Percentiles rank a stretch among this genome's conserved stretches.
phyloP scores from a whole-genome alignment of 2,888 invertebrate species.

The Corythucha ciliata region DNA sequence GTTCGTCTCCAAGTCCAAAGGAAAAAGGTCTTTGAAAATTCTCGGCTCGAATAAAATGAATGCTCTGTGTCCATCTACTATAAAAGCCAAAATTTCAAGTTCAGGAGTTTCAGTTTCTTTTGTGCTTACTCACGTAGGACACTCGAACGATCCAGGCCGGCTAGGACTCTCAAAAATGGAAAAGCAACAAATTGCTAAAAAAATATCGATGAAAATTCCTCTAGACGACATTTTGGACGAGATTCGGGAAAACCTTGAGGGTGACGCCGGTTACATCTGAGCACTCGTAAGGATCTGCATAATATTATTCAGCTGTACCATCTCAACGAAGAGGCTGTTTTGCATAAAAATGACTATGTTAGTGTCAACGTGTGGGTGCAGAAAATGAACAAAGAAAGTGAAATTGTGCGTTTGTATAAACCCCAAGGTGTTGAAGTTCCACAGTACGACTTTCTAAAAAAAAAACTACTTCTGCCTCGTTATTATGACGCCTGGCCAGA shows the following conservation, averaged over 20 bases:
- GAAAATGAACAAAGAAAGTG: constrained; percentile 3
- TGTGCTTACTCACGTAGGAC: constrained; percentile 35
- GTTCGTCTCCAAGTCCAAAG: neutral
- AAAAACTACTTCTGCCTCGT: too few species aligned
- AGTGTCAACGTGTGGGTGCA: constrained; percentile 33
- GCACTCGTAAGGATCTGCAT: constrained; percentile 35
- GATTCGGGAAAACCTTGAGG: constrained; percentile 25
- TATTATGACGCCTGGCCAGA: too few species aligned
- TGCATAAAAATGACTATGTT: constrained; percentile 30
- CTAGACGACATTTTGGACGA: constrained; percentile 30
- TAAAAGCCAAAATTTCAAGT: constrained; percentile 26
- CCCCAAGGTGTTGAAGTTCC: constrained; percentile 10
- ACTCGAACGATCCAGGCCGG: constrained; percentile 33
- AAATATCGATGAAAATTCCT: constrained; percentile 35
- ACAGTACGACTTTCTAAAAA: too few species aligned
- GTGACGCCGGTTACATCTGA: constrained; percentile 34
- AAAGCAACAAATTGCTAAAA: constrained; percentile 30
- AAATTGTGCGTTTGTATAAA: constrained; percentile 11
- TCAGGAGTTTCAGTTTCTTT: constrained; percentile 27
- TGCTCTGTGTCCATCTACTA: constrained; percentile 36
- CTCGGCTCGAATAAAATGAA: constrained; percentile 31
- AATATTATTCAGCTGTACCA: constrained; percentile 34
- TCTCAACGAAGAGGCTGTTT: constrained; percentile 27
- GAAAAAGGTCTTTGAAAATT: constrained; percentile 20
- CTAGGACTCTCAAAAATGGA: constrained; percentile 33